A percentile compares a stretch with the other conserved stretches of the same genome.
Evolutionary conservation across 2,797 vertebrate genomes (phyloP).

Genomic region (Argya squamiceps): DNA sequence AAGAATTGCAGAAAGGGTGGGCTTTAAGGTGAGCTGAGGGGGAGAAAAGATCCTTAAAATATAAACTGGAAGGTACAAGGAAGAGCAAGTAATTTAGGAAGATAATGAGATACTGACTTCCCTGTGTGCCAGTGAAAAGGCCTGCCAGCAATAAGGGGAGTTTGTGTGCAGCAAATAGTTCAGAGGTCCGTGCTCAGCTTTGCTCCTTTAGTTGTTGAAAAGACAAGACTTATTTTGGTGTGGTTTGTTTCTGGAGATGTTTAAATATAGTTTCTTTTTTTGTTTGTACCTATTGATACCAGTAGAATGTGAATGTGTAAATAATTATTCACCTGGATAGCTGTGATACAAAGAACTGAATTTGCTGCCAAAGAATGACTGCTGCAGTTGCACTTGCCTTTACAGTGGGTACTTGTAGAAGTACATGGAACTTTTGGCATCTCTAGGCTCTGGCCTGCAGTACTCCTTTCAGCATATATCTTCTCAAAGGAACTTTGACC

Average conservation of each 20-base stretch:
- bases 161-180: neutral
- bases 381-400: neutral
- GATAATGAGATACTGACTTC: neutral
- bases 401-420: neutral
- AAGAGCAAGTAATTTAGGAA: neutral
- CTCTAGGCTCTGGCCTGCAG: neutral
- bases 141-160: neutral
- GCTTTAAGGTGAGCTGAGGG: neutral
- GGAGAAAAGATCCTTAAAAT: neutral
- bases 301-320: neutral
- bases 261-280: neutral
- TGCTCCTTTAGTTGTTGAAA: neutral
- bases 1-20: neutral
- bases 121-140: neutral
- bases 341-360: neutral
- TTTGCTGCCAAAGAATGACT: neutral
- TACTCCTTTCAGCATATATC: neutral
- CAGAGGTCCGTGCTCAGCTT: neutral
- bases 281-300: neutral
- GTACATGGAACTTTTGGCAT: neutral
- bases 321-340: neutral
- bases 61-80: neutral
- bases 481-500: neutral
- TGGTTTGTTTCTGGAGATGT: neutral
- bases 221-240: neutral